Conservation (phyloP, 2,113 vertebrate genomes). For the Thomomys bottae region DNA sequence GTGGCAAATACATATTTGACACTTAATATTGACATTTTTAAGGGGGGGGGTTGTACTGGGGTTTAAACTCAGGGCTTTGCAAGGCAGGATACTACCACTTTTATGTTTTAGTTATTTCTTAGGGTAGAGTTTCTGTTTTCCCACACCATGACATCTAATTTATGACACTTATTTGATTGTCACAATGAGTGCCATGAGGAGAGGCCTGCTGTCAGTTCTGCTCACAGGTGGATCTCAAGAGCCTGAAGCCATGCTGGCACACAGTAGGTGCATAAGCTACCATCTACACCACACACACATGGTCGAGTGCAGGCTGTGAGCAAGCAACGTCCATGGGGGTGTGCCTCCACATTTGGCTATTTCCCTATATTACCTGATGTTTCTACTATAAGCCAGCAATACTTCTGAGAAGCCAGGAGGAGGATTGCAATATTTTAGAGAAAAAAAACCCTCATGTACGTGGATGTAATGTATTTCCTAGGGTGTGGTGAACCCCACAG, state of each 20-base stretch:
- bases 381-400: neutral
- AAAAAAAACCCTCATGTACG: neutral
- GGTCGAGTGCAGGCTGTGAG: too few species aligned
- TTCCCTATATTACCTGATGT: neutral
- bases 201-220: neutral
- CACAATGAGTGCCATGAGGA: rapidly evolving
- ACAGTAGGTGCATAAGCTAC: neutral
- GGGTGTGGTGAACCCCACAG: neutral
- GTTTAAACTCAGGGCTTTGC: too few species aligned
- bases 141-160: rapidly evolving
- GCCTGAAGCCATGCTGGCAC: neutral
- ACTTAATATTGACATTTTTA: neutral
- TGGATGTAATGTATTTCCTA: neutral
- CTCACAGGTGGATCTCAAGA: neutral
- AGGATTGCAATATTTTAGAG: neutral
- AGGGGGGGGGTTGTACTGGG: too few species aligned
- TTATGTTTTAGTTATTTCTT: too few species aligned
- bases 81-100: too few species aligned
- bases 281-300: too few species aligned
- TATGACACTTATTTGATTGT: rapidly evolving
- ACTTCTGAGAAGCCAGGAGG: neutral
- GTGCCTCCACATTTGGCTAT: neutral
- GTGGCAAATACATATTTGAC: neutral
- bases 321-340: too few species aligned
- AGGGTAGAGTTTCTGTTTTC: neutral